Percentiles rank a stretch among this genome's conserved stretches.
phyloP scores from a whole-genome alignment of 1,140 invertebrate genomes.

The Heliconius himera region DNA sequence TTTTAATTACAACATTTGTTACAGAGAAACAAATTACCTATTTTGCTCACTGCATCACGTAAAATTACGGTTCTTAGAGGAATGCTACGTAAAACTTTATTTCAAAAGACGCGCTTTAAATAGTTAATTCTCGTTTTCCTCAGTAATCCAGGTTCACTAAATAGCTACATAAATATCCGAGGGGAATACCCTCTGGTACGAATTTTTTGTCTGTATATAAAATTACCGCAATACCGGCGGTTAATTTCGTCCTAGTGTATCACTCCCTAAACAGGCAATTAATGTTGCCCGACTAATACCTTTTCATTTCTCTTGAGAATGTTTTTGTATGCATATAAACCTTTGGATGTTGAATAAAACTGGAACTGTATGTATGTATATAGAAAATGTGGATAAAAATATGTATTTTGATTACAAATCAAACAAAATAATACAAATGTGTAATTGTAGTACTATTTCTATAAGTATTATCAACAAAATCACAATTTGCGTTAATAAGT shows the following conservation, averaged over 20 bases:
- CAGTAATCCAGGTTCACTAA: slow-evolving; percentile 42
- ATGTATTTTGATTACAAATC: no score
- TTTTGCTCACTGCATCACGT: slow-evolving; percentile 16
- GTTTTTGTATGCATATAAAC: slow-evolving; percentile 18
- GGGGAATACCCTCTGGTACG: slow-evolving; percentile 30
- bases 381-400: no score
- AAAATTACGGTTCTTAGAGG: slow-evolving; percentile 30
- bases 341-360: no score
- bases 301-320: slow-evolving; percentile 39
- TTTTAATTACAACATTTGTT: slow-evolving; percentile 2
- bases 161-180: slow-evolving; percentile 46
- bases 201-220: slow-evolving; percentile 39
- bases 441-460: no score
- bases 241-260: slow-evolving; percentile 46
- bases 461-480: no score
- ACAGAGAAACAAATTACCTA: slow-evolving; percentile 1
- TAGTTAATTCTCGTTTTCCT: slow-evolving; percentile 39
- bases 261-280: slow-evolving; percentile 50
- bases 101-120: slow-evolving; percentile 39
- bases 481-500: background rate
- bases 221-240: slow-evolving; percentile 39
- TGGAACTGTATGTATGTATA: no score
- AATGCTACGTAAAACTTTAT: slow-evolving; percentile 25
- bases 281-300: slow-evolving; percentile 40
- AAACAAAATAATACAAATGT: no score